Percentiles rank a stretch among this genome's conserved stretches.
These are phyloP conservation scores for Noctua janthe DNA, from an alignment of 2,888 invertebrate species.

Conservation along the genomic window DNA sequence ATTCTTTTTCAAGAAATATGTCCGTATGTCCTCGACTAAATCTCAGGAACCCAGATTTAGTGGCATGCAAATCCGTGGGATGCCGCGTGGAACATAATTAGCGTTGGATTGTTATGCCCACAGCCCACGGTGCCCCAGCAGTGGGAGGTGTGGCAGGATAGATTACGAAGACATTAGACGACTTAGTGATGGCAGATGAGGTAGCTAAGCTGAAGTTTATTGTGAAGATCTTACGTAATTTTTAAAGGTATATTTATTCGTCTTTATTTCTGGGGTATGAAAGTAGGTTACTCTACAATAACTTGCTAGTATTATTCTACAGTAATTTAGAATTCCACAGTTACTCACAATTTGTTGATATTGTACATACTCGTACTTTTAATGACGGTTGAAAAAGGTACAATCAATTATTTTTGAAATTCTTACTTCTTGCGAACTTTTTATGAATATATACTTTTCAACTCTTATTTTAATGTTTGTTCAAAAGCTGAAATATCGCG, in stretches of 20 bases:
- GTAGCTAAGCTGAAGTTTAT: constrained; percentile 49
- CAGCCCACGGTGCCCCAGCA: constrained; percentile 51
- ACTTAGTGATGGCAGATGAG: constrained; percentile 62
- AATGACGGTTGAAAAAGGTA: not conserved
- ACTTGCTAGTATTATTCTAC: too few species aligned
- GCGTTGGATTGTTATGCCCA: constrained; percentile 68
- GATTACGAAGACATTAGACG: constrained; percentile 67
- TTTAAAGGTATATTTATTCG: constrained; percentile 6
- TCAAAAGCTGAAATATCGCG: not conserved
- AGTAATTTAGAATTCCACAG: too few species aligned
- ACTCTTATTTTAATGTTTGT: not conserved
- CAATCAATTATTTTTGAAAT: not conserved
- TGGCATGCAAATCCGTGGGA: constrained; percentile 76
- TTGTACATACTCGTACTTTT: not conserved
- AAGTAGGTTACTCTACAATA: not conserved
- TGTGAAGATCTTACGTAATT: constrained; percentile 38
- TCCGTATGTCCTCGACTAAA: constrained; percentile 74
- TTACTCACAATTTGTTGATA: not conserved
- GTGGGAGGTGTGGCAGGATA: constrained; percentile 62
- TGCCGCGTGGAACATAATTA: constrained; percentile 76
- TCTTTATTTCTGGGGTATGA: not conserved
- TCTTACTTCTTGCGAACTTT: not conserved
- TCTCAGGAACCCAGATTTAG: constrained; percentile 76
- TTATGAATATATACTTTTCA: not conserved
- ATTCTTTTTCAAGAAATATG: constrained; percentile 75